Conservation (phyloP, 2,888 invertebrate species). For the Anoncus sp. region DNA sequence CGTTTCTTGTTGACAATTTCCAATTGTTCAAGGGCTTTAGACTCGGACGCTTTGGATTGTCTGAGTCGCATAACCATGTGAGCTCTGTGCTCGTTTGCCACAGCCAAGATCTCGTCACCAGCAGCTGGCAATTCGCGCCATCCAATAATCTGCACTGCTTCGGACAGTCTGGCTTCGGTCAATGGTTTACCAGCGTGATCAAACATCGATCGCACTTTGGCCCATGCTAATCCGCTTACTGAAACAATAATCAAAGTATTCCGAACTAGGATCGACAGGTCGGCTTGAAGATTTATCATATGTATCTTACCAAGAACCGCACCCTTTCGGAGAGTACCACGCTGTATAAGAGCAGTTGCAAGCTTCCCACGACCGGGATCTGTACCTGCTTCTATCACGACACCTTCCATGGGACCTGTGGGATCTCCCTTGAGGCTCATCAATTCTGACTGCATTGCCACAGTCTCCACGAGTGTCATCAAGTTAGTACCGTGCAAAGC, state of each 20-base stretch:
- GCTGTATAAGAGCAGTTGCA: conserved; percentile 86
- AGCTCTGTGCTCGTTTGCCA: conserved; percentile 90
- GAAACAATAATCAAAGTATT: conserved; percentile 86
- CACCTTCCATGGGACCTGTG: conserved; percentile 93
- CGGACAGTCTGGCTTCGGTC: conserved; percentile 89
- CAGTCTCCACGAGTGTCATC: conserved; percentile 91
- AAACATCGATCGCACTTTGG: conserved; percentile 92
- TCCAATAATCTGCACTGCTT: conserved; percentile 94
- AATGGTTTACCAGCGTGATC: conserved; percentile 90
- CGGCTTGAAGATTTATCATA: background rate
- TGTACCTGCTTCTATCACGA: conserved; percentile 93
- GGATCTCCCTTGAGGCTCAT: conserved; percentile 94
- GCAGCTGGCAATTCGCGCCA: conserved; percentile 96
- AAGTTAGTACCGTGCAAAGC: conserved; percentile 94
- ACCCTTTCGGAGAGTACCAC: conserved; percentile 86
- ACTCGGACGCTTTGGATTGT: conserved; percentile 85
- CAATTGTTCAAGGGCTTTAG: conserved; percentile 87
- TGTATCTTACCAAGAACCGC: conserved; percentile 82
- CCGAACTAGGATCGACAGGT: background rate
- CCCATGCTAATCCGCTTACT: conserved; percentile 94
- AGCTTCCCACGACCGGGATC: conserved; percentile 88
- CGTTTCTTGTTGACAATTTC: conserved; percentile 87
- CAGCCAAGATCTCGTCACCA: conserved; percentile 95
- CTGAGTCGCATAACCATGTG: conserved; percentile 88
- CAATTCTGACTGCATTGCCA: conserved; percentile 93